Evolutionary conservation across 2,113 vertebrate genomes (phyloP).

Genomic region (Sciurus niger): DNA sequence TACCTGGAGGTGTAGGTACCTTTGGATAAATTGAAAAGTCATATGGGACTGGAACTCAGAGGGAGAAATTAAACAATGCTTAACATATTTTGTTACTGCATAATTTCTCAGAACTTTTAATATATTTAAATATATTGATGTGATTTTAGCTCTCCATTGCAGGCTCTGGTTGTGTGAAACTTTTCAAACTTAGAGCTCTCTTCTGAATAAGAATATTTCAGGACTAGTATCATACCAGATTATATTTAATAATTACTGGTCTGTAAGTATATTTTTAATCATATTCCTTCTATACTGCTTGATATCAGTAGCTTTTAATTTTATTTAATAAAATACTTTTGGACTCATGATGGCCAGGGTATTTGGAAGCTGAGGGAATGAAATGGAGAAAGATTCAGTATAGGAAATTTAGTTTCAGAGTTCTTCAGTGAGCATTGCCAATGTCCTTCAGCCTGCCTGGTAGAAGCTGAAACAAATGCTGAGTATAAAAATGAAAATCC

Average conservation of each 20-base stretch:
- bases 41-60: not conserved
- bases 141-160: not conserved
- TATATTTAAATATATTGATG: not conserved
- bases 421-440: not conserved
- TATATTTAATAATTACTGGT: not conserved
- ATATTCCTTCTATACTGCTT: not conserved
- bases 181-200: not conserved
- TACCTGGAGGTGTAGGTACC: not conserved
- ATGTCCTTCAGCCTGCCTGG: no score
- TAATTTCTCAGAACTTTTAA: slow-evolving; percentile 8
- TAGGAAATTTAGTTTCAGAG: not conserved
- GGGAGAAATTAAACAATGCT: not conserved
- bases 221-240: not conserved
- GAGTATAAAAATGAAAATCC: accelerated
- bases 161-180: not conserved
- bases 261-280: not conserved
- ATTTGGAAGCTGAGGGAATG: not conserved
- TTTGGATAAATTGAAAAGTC: not conserved
- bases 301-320: not conserved
- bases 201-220: slow-evolving; percentile 16
- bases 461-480: not conserved
- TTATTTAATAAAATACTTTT: not conserved
- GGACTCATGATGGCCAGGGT: not conserved
- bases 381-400: not conserved
- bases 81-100: not conserved